Evolutionary conservation across 2,888 invertebrate species (phyloP).

Genomic region (Thereva nobilitata): DNA sequence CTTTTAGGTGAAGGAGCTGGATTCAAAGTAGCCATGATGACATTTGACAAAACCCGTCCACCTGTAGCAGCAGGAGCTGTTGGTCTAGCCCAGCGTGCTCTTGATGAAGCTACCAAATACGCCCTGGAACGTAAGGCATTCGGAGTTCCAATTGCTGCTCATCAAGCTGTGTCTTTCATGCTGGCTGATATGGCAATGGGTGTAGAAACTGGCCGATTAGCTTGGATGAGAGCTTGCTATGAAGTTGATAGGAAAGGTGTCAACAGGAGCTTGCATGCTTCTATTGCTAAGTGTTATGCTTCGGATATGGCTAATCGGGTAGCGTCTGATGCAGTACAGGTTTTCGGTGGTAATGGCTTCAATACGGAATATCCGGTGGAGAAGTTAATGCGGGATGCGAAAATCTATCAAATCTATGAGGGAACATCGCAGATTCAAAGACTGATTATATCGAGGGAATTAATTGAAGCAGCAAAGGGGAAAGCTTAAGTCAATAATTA

Average conservation of each 20-base stretch:
- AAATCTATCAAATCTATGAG: conserved; percentile 95
- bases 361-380: conserved; percentile 94
- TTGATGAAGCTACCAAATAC: conserved; percentile 88
- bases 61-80: conserved; percentile 81
- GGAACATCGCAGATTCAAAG: conserved; percentile 93
- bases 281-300: conserved; percentile 86
- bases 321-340: conserved; percentile 87
- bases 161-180: conserved; percentile 87
- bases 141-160: conserved; percentile 73
- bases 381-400: conserved; percentile 94
- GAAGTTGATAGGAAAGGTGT: conserved; percentile 72
- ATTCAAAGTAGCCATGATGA: conserved; percentile 76
- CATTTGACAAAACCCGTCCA: conserved; percentile 73
- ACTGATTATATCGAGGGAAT: conserved; percentile 77
- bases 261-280: conserved; percentile 76
- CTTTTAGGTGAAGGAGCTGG: conserved; percentile 69
- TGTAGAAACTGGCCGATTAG: conserved; percentile 77
- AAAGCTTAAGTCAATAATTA: neutral
- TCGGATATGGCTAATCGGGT: conserved; percentile 87
- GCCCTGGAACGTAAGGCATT: conserved; percentile 86
- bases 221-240: conserved; percentile 82
- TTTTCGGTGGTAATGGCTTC: conserved; percentile 90
- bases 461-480: conserved; percentile 60
- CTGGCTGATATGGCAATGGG: conserved; percentile 90
- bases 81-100: conserved; percentile 80